Conservation (phyloP, 2,113 vertebrate species). For the Chroicocephalus ridibundus region DNA sequence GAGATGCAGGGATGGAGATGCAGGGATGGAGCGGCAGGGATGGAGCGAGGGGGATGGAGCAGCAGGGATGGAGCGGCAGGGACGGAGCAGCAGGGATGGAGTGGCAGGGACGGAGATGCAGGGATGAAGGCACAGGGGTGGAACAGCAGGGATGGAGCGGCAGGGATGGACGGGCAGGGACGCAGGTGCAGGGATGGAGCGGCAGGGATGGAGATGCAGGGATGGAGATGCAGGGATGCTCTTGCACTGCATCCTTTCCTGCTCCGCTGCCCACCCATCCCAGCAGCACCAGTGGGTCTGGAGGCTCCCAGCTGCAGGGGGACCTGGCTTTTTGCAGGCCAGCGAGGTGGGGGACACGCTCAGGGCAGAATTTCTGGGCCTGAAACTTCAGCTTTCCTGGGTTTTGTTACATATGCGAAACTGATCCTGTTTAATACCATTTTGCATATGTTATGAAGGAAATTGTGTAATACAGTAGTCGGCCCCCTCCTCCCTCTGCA, state of each 20-base stretch:
- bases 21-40: not conserved
- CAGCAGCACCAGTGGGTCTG: rapidly evolving
- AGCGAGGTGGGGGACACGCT: rapidly evolving
- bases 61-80: no score
- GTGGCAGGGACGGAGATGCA: no score
- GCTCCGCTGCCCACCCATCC: not conserved
- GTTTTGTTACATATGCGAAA: not conserved
- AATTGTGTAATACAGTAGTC: rapidly evolving
- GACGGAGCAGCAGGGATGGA: not conserved
- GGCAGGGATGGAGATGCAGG: no score
- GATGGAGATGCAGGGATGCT: not conserved
- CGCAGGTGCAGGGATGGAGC: not conserved
- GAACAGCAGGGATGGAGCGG: not conserved
- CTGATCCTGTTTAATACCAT: not conserved
- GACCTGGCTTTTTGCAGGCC: not conserved
- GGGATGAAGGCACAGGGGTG: not conserved
- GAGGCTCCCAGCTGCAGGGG: rapidly evolving
- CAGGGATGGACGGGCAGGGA: not conserved
- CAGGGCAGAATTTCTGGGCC: not conserved
- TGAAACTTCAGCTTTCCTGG: not conserved
- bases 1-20: not conserved
- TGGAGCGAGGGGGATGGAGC: not conserved
- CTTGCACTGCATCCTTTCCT: not conserved
- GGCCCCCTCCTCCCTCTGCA: not conserved
- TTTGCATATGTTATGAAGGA: not conserved